Evolutionary conservation across 2,888 invertebrate species (phyloP).

Genomic region (Physocephala rufipes): DNA sequence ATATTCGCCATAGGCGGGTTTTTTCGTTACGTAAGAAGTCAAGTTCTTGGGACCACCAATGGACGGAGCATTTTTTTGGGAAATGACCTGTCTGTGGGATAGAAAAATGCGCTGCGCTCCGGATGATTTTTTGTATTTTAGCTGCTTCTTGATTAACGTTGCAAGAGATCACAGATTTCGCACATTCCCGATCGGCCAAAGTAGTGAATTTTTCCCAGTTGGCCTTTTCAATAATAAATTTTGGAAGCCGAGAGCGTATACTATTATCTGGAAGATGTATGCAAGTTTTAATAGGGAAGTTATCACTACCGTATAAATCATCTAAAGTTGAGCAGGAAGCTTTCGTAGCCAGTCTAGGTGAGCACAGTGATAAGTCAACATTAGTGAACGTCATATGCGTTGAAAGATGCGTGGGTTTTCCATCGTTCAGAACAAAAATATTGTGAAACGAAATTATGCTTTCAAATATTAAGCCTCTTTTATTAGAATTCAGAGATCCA

Average conservation of each 20-base stretch:
- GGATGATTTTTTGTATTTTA: neutral
- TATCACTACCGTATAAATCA: conserved; percentile 11
- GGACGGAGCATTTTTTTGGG: neutral
- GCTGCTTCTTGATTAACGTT: neutral
- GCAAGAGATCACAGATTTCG: neutral
- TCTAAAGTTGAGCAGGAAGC: neutral
- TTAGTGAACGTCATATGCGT: conserved; percentile 15
- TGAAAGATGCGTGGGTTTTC: conserved; percentile 18
- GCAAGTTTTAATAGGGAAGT: conserved; percentile 10
- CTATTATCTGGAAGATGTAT: neutral
- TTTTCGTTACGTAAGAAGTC: neutral
- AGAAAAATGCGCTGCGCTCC: neutral
- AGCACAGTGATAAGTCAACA: neutral
- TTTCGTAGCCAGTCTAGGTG: neutral
- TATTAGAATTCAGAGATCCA: conserved; percentile 1
- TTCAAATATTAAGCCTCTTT: neutral
- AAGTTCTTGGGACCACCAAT: neutral
- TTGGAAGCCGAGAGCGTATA: neutral
- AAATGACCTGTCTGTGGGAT: neutral
- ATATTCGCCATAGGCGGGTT: neutral
- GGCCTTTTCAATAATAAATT: neutral
- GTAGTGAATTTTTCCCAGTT: neutral
- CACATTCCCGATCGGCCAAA: neutral
- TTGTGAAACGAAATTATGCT: conserved; percentile 1
- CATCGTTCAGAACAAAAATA: conserved; percentile 4